phyloP scores from a whole-genome alignment of 2,113 vertebrate species.

The Carollia perspicillata region DNA sequence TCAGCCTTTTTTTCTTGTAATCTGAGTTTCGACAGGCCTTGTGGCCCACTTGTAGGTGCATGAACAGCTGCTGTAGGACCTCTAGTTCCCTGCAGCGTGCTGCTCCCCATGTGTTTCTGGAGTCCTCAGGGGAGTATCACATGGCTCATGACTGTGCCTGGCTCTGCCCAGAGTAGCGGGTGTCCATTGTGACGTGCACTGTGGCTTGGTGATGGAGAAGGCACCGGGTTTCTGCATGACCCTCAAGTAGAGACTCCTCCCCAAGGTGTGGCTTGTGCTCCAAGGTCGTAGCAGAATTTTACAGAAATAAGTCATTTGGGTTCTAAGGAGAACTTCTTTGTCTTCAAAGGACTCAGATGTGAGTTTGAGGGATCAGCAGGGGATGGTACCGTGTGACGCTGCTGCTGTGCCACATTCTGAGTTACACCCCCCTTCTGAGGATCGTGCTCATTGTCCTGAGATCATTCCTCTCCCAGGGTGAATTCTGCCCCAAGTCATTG shows the following conservation, averaged over 20 bases:
- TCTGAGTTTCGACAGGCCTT: neutral
- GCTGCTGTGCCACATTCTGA: neutral
- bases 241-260: neutral
- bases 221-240: neutral
- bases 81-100: neutral
- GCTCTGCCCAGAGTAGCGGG: neutral
- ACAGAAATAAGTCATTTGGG: neutral
- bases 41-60: neutral
- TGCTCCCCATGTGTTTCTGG: neutral
- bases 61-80: too few relatives aligned
- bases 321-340: neutral
- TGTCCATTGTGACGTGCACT: fast-evolving
- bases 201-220: neutral
- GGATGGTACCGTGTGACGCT: neutral
- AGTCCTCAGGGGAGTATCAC: neutral
- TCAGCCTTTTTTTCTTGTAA: neutral
- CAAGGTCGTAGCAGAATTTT: neutral
- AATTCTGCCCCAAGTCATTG: neutral
- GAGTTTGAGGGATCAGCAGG: neutral
- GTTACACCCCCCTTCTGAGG: neutral
- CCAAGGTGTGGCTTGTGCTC: neutral
- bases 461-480: neutral
- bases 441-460: too few relatives aligned
- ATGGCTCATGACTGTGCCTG: neutral
- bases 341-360: neutral